A percentile compares a stretch with the other conserved stretches of the same genome.
phyloP scores from a whole-genome alignment of 1,140 invertebrate species.

The Neomicropteryx cornuta region DNA sequence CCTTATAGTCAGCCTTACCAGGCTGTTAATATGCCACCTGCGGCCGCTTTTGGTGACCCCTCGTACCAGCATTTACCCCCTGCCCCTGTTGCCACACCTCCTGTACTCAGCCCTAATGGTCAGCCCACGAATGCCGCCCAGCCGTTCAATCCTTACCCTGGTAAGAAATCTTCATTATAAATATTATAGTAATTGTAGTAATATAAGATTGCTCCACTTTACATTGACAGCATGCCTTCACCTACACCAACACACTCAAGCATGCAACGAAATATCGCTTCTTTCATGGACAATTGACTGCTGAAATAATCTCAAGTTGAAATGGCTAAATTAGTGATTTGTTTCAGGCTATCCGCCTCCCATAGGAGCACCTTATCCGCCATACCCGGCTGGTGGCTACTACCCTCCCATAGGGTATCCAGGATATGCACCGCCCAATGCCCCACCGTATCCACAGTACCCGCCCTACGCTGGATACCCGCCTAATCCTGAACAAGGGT shows the following conservation, averaged over 20 bases:
- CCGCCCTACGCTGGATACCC: constrained; percentile 36
- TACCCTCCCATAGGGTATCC: constrained; percentile 30
- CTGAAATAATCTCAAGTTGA: no score
- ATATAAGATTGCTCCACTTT: no score
- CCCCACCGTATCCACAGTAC: constrained; percentile 28
- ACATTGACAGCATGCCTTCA: no score
- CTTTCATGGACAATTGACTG: no score
- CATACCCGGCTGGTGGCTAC: constrained; percentile 37
- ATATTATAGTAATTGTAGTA: no score
- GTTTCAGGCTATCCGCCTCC: constrained; percentile 31
- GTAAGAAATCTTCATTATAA: constrained; percentile 9
- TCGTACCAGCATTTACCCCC: no score
- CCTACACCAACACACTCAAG: no score
- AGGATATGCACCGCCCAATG: constrained; percentile 27
- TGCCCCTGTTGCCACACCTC: no score
- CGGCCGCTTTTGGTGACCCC: constrained; percentile 6
- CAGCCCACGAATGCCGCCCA: no score
- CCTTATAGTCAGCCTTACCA: background rate
- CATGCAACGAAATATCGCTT: no score
- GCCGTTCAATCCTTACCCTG: constrained; percentile 14
- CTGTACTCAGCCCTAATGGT: no score
- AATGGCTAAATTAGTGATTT: no score
- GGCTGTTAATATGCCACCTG: background rate
- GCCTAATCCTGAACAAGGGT: constrained; percentile 38
- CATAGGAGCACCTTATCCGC: constrained; percentile 25